These are phyloP conservation scores for Macropis europaea DNA, from an alignment of 2,888 invertebrate genomes.

Conservation along the genomic window DNA sequence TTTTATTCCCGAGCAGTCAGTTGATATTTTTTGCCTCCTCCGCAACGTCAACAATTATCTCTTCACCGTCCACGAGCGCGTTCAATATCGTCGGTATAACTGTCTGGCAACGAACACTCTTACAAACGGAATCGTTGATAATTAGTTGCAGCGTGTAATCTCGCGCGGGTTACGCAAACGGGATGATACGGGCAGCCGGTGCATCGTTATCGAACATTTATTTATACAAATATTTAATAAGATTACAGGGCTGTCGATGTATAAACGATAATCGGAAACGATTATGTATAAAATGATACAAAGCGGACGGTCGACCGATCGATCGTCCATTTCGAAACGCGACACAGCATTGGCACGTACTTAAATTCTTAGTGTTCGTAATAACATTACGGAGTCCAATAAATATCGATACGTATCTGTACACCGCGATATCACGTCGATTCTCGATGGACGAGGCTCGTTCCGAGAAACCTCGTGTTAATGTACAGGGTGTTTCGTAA, in stretches of 20 bases:
- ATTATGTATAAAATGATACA: constrained; percentile 21
- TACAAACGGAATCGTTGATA: too few species aligned
- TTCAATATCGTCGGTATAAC: too few species aligned
- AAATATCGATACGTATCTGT: constrained; percentile 6
- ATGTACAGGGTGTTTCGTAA: too few species aligned
- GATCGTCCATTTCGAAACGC: constrained; percentile 27
- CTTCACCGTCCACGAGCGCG: too few species aligned
- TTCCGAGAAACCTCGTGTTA: too few species aligned
- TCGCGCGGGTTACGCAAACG: not conserved
- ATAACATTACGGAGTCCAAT: not conserved
- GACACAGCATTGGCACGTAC: constrained; percentile 53
- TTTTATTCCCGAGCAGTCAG: too few species aligned
- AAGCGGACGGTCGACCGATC: not conserved
- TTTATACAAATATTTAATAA: constrained; percentile 39
- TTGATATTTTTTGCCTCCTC: too few species aligned
- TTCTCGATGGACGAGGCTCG: not conserved
- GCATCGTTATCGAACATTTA: constrained; percentile 5
- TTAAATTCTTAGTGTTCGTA: constrained; percentile 2
- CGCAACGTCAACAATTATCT: too few species aligned
- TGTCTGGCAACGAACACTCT: too few species aligned
- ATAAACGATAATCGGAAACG: not conserved
- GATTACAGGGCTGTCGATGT: constrained; percentile 5
- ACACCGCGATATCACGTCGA: not conserved
- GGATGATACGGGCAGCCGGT: not conserved
- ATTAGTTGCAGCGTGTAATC: not conserved